phyloP scores from a whole-genome alignment of 2,113 vertebrate genomes.

The Melanostigma gelatinosum region DNA sequence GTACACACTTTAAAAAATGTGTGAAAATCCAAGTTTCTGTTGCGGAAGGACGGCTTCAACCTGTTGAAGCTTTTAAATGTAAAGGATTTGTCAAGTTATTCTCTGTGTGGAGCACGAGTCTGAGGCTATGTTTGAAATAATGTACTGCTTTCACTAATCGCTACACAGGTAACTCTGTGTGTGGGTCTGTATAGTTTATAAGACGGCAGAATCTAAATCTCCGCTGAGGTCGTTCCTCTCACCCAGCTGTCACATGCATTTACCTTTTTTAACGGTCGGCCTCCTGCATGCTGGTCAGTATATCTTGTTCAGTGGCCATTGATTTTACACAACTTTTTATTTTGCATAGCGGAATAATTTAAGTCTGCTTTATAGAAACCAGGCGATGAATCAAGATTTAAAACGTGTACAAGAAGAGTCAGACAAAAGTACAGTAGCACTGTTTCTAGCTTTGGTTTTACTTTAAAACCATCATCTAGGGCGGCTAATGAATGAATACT shows the following conservation, averaged over 20 bases:
- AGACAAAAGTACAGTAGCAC: not conserved
- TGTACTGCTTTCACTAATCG: not conserved
- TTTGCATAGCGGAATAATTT: not conserved
- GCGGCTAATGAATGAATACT: not conserved
- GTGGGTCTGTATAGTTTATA: not conserved
- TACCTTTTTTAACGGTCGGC: not conserved
- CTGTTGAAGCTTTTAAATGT: not conserved
- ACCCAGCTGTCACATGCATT: not conserved
- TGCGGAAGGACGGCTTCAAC: not conserved
- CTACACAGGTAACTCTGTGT: not conserved
- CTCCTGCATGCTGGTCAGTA: not conserved
- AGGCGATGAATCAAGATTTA: not conserved
- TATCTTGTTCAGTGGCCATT: slow-evolving; percentile 1
- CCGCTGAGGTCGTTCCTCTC: not conserved
- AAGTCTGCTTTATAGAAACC: not conserved
- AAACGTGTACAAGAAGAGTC: not conserved
- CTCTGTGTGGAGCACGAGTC: not conserved
- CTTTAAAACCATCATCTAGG: not conserved
- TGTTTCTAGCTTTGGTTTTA: slow-evolving; percentile 2
- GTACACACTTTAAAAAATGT: not conserved
- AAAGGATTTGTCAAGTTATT: not conserved
- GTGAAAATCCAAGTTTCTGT: too few species aligned
- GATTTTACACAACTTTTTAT: slow-evolving; percentile 1
- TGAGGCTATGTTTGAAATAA: not conserved
- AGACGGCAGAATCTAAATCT: slow-evolving; percentile 3